Percentiles rank a stretch among this genome's conserved stretches.
These are phyloP conservation scores for Stenopsyche tienmushanensis DNA, from an alignment of 1,140 invertebrate genomes.

Conservation along the genomic window DNA sequence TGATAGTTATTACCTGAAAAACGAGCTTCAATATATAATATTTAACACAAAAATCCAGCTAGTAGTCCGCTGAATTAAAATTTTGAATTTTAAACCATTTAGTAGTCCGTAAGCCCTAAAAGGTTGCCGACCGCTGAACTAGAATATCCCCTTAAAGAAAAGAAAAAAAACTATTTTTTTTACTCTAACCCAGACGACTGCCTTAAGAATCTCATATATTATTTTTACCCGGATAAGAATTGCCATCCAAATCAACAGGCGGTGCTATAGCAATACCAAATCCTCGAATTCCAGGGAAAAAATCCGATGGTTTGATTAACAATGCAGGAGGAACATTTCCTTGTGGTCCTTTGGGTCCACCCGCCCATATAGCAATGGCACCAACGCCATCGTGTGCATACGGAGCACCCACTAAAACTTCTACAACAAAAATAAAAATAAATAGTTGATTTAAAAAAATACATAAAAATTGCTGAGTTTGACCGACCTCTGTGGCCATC, in stretches of 20 bases:
- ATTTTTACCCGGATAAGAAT: conserved; percentile 48
- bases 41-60: too few species aligned
- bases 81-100: too few species aligned
- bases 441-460: background rate
- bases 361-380: conserved; percentile 56
- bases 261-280: conserved; percentile 57
- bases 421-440: conserved; percentile 40
- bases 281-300: conserved; percentile 46
- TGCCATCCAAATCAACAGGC: conserved; percentile 53
- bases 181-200: background rate
- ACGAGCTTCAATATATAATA: too few species aligned
- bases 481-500: conserved; percentile 51
- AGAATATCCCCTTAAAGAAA: background rate
- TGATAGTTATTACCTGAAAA: too few species aligned
- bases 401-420: conserved; percentile 57
- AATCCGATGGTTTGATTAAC: conserved; percentile 47
- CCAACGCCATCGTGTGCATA: conserved; percentile 50
- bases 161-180: background rate
- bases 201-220: background rate
- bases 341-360: conserved; percentile 51
- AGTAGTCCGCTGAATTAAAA: too few species aligned
- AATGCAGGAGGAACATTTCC: conserved; percentile 17
- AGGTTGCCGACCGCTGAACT: background rate
- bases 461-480: conserved; percentile 19
- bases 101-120: too few species aligned